Evolutionary conservation across 2,797 vertebrate genomes (phyloP).

Genomic region (Graptemys geographica): DNA sequence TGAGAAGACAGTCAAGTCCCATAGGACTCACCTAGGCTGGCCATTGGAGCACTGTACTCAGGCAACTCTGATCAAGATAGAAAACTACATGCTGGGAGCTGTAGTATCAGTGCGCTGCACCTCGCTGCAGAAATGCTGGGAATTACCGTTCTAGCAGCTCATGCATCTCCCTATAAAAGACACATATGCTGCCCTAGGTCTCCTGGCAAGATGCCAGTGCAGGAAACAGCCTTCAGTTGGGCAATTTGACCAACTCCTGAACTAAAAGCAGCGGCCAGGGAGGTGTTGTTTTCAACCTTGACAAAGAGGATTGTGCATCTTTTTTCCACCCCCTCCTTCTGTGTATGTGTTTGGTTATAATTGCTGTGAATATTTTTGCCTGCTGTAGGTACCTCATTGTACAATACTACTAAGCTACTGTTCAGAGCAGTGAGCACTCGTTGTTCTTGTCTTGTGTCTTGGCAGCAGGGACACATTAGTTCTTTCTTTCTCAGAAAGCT

Average conservation of each 20-base stretch:
- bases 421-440: neutral
- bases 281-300: neutral
- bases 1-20: neutral
- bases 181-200: neutral
- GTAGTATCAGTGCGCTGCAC: neutral
- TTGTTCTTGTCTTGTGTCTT: neutral
- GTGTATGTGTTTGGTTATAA: neutral
- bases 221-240: neutral
- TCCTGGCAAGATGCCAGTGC: neutral
- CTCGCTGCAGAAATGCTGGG: neutral
- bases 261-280: neutral
- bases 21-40: neutral
- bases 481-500: conserved; percentile 32
- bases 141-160: neutral
- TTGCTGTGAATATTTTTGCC: neutral
- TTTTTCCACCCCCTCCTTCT: neutral
- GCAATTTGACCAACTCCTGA: neutral
- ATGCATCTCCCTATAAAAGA: neutral
- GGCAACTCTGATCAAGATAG: neutral
- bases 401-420: neutral
- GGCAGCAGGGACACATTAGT: neutral
- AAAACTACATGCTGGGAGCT: neutral
- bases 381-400: neutral
- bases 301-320: neutral
- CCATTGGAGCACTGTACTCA: neutral